Percentiles rank a stretch among this genome's conserved stretches.
phyloP scores from a whole-genome alignment of 2,797 vertebrate genomes.

The Crypturellus tataupa region DNA sequence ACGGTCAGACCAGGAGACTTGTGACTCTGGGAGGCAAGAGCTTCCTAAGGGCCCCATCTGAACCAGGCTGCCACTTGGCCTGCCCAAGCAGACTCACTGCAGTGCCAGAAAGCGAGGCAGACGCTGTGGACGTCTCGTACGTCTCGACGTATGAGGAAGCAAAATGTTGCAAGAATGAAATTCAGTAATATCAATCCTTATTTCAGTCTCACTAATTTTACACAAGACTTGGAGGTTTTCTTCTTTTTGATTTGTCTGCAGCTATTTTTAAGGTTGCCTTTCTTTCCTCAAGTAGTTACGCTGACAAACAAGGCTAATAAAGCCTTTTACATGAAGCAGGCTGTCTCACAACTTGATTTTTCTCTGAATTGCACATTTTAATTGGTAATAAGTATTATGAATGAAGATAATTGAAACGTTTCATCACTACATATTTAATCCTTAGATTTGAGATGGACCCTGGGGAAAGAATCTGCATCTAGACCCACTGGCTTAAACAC shows the following conservation, averaged over 20 bases:
- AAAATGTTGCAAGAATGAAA: background rate
- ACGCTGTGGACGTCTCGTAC: too few species aligned
- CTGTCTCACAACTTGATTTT: background rate
- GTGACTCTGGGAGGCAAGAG: background rate
- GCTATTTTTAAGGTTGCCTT: background rate
- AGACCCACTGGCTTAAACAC: background rate
- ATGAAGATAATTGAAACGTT: conserved; percentile 26
- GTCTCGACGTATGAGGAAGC: background rate
- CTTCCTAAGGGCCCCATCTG: background rate
- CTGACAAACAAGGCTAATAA: background rate
- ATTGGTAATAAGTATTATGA: conserved; percentile 4
- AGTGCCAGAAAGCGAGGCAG: background rate
- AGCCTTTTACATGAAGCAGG: background rate
- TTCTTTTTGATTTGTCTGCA: background rate
- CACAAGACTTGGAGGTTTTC: background rate
- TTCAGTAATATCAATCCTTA: background rate
- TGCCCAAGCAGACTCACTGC: background rate
- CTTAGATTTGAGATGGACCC: background rate
- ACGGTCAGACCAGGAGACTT: rapidly evolving
- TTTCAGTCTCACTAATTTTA: background rate
- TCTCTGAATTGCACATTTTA: background rate
- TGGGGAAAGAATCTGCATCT: background rate
- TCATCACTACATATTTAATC: background rate
- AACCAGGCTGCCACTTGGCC: background rate
- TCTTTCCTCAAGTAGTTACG: background rate